Evolutionary conservation across 2,888 invertebrate genomes (phyloP).

Genomic region (Pyrgus malvae): DNA sequence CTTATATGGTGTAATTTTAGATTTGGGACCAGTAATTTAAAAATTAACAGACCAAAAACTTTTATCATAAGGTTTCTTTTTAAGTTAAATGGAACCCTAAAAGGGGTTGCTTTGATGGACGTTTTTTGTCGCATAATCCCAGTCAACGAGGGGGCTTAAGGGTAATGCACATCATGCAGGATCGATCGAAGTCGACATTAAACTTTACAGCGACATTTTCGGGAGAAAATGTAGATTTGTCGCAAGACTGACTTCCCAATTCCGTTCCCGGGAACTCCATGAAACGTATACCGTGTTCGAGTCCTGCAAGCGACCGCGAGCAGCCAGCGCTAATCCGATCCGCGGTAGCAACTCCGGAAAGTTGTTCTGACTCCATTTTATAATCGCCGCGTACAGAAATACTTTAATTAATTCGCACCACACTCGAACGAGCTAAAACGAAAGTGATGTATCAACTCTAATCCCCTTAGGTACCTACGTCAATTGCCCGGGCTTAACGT

Average conservation of each 20-base stretch:
- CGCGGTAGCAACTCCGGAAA: constrained; percentile 46
- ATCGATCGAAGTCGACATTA: constrained; percentile 42
- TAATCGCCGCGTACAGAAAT: constrained; percentile 63
- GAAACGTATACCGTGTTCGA: constrained; percentile 77
- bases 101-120: constrained; percentile 48
- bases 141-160: constrained; percentile 54
- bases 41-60: too few species aligned
- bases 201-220: constrained; percentile 73
- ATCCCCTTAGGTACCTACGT: constrained; percentile 17
- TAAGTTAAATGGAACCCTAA: too few species aligned
- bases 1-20: too few species aligned
- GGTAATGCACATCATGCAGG: constrained; percentile 50
- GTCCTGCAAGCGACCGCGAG: constrained; percentile 72
- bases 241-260: constrained; percentile 75
- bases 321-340: constrained; percentile 68
- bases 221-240: constrained; percentile 75
- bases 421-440: constrained; percentile 67
- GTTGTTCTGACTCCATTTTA: constrained; percentile 52
- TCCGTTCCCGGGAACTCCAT: constrained; percentile 71
- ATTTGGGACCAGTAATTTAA: too few species aligned
- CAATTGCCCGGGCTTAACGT: constrained; percentile 16
- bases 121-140: constrained; percentile 63
- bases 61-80: too few species aligned
- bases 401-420: constrained; percentile 77
- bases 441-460: constrained; percentile 59